Base-by-base conservation (phyloP, 2,888 invertebrate species). In the Eristalinus sepulchralis region DNA sequence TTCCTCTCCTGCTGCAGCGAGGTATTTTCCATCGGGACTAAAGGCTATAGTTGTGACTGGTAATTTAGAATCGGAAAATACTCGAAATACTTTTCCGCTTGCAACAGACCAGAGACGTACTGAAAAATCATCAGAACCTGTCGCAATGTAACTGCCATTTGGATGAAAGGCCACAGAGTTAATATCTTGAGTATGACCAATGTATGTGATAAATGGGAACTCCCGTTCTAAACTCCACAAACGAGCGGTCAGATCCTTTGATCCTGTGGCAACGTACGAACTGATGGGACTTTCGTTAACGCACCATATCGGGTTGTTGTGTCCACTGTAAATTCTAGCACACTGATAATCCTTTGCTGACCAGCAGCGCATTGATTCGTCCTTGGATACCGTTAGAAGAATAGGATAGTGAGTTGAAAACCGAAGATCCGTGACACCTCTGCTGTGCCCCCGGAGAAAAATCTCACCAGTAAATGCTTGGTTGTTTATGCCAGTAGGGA, bases 251-350 rank as follows among this genome's bases (percentile, higher is more conserved):
- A 96, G 95, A 93, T 98, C 98, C 57, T 96, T 95, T 11, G 98
- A 97, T 17, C 98, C 98, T 0, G 97, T 97, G 17, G 97, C 98
- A 83, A 98, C 91, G 92, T 98, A 98, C 89, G 96, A 95, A 84
- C 96, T 96, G 91, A 90, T 94, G 88, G 91, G 94, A 93, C 94
- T 96, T 90, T 95, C 94, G 90, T 96, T 96, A 91, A 98, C 94
- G 91, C 97, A 97, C 97, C 98, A 98, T 88, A 98, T 96, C 0
- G 98, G 97, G 90, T 97, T 96, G 90, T 95, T 96, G 92, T 98
- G 98, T 34, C 98, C 98, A 89, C 95, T 94, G 81, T 91, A 92
- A 0, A 91, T 89, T 55, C 95, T 95, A 13, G 95, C 95, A 91
- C 96, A 96, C 6, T 94, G 94, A 88, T 95, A 95, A 60, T 89